A percentile compares a stretch with the other conserved stretches of the same genome.
Conservation (phyloP, 2,797 vertebrate genomes). For the Pantherophis alleghaniensis region DNA sequence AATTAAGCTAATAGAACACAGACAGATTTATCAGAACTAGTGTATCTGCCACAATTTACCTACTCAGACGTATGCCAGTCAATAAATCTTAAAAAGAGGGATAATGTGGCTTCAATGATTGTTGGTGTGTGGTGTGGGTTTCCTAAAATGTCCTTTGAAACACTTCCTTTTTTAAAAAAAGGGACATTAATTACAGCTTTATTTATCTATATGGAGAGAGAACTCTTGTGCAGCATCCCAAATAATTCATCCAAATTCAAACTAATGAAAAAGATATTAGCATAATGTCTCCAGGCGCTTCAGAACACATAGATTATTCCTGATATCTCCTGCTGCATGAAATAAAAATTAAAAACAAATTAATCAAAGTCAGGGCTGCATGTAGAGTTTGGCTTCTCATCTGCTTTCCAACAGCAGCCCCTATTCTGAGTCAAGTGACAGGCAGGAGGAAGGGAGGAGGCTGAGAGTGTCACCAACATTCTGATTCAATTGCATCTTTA, state of each 20-base stretch:
- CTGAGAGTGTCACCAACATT: not conserved
- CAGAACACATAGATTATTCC: not conserved
- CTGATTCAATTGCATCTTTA: not conserved
- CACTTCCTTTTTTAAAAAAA: constrained; percentile 8
- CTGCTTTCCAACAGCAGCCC: not conserved
- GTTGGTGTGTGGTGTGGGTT: not conserved
- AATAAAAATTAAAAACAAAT: not conserved
- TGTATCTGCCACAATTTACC: not conserved
- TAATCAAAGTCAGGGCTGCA: not conserved
- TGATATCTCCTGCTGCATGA: not conserved
- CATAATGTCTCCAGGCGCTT: not conserved
- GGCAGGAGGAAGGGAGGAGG: not conserved
- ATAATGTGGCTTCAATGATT: constrained; percentile 28
- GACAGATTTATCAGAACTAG: not conserved
- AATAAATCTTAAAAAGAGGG: not conserved
- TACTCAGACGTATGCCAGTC: not conserved
- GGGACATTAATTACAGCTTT: constrained; percentile 9
- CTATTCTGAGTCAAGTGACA: not conserved
- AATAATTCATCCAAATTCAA: not conserved
- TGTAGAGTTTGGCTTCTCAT: not conserved
- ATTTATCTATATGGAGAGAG: constrained; percentile 25
- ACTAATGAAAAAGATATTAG: not conserved
- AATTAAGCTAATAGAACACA: not conserved
- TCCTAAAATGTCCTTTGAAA: constrained; percentile 33
- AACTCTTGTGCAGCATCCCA: not conserved